Evolutionary conservation across 2,113 vertebrate species (phyloP).

Genomic region (Urocynchramus pylzowi): DNA sequence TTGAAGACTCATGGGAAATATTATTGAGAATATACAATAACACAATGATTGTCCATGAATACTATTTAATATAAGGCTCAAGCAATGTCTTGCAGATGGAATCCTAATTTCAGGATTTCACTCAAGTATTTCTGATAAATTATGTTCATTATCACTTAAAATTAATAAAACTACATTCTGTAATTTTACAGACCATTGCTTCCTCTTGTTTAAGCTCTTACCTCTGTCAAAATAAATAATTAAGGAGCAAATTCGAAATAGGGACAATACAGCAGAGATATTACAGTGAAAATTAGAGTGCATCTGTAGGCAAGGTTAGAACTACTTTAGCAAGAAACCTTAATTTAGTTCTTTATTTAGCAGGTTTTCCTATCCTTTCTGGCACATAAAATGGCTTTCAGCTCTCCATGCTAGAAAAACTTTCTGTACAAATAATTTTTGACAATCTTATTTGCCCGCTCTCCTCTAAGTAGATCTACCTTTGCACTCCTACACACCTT

Average conservation of each 20-base stretch:
- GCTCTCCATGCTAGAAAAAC: neutral
- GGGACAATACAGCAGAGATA: neutral
- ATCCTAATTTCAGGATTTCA: neutral
- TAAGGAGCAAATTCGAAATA: neutral
- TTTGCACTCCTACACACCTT: neutral
- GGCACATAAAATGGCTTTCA: neutral
- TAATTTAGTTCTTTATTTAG: neutral
- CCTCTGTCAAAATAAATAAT: neutral
- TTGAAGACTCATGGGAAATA: neutral
- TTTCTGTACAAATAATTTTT: neutral
- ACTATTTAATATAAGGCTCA: neutral
- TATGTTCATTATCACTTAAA: neutral
- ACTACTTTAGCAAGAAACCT: neutral
- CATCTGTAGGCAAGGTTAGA: neutral
- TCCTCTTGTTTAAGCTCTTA: neutral
- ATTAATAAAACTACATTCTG: neutral
- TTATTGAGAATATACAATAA: neutral
- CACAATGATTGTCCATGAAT: neutral
- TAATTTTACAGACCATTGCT: neutral
- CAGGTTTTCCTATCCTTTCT: neutral
- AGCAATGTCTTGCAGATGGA: neutral
- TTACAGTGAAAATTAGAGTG: neutral
- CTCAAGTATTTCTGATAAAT: neutral
- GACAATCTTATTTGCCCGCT: neutral
- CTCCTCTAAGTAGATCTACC: neutral